Base-by-base conservation (phyloP, 2,113 vertebrate genomes). In the Phainopepla nitens region DNA sequence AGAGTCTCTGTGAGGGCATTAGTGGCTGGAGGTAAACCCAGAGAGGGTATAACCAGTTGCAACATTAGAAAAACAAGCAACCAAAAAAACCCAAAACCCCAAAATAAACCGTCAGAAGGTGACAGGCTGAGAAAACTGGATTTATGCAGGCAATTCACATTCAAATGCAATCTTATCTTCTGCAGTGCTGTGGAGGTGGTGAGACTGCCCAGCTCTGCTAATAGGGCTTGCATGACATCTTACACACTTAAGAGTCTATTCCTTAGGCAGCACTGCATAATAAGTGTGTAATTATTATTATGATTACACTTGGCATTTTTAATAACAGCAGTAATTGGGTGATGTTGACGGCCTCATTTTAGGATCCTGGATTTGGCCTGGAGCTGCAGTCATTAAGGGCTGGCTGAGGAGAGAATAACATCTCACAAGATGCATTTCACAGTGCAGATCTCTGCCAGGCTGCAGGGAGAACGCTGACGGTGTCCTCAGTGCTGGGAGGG, bases 291-390 rank as follows among this genome's bases (percentile, higher is more conserved):
- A 97, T 96, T 96, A 96, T 96, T 95, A 96, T 93, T 96, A 95
- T 95, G 96, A 96, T 96, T 96, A 97, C 94, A 93, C 80, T 95
- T 81, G 93, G 90, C 90, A 56, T 96, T 96, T 96, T 97, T 97
- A 96, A 96, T 97, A 96, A 91, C 95, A 93, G 92, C 85, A 75
- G 87, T 96, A 96, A 96, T 93, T 94, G 96, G 79, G 90, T 71
- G 95, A 96, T 96, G 96, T 96, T 95, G 95, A 96, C 78, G 92
- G 95, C 88, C 95, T 97, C 93, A 60, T 97, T 96, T 93, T 47
- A 75, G 64, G 71, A 66, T 93, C 27, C 58, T 81, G 90, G 58
- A 18, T 88, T 95, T 96, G 93, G 94, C 95, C 93, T 41, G 92
- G 78, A 96, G 95, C 93, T 93, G 39, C 79, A 93, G 88, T 86